Evolutionary conservation across 2,888 invertebrate species (phyloP).

Genomic region (Polydrusus tereticollis): DNA sequence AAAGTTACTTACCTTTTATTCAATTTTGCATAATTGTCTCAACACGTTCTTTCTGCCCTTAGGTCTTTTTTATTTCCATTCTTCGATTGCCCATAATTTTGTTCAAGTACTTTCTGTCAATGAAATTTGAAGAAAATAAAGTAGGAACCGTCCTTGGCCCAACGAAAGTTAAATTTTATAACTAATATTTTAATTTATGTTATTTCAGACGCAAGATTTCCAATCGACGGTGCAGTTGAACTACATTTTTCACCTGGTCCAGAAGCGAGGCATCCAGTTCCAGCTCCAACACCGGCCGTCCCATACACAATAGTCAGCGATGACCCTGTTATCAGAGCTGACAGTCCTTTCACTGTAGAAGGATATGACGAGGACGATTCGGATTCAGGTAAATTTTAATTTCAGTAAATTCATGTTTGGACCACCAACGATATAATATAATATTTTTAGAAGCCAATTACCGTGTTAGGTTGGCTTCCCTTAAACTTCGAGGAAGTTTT

Average conservation of each 20-base stretch:
- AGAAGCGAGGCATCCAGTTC: conserved; percentile 69
- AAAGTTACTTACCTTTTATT: too few species aligned
- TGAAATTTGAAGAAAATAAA: too few species aligned
- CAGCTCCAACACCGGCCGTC: conserved; percentile 81
- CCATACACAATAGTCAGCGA: conserved; percentile 75
- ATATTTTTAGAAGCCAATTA: not conserved
- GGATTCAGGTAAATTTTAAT: conserved; percentile 60
- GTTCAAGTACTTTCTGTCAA: too few species aligned
- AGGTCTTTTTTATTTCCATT: too few species aligned
- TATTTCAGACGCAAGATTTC: conserved; percentile 81
- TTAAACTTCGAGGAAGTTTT: conserved; percentile 1
- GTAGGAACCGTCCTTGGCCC: too few species aligned
- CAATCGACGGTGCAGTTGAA: conserved; percentile 87
- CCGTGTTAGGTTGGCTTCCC: not conserved
- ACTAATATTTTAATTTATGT: not conserved
- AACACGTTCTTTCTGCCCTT: too few species aligned
- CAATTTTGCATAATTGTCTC: too few species aligned
- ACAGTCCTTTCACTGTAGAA: conserved; percentile 80
- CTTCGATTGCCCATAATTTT: too few species aligned
- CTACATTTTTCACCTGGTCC: conserved; percentile 80
- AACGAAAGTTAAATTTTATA: too few species aligned
- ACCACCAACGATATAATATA: not conserved
- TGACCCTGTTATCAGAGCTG: conserved; percentile 82
- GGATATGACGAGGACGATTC: conserved; percentile 66
- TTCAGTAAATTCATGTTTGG: not conserved